Percentiles rank a stretch among this genome's conserved stretches.
phyloP scores from a whole-genome alignment of 1,140 invertebrate genomes.

The Tetramorium parvispinum region DNA sequence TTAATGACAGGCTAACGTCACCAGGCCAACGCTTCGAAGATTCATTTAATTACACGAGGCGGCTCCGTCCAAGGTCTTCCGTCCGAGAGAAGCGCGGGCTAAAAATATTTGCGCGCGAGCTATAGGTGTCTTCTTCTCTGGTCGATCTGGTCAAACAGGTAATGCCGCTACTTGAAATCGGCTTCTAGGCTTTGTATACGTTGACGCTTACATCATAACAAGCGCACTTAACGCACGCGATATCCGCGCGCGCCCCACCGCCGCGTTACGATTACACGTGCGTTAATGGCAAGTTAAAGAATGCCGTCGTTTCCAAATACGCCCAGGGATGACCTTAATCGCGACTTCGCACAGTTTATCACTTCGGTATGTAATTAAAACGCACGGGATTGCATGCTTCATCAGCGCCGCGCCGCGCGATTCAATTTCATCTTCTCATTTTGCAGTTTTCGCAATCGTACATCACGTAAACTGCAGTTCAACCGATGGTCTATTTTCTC shows the following conservation, averaged over 20 bases:
- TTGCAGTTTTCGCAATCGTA: background rate
- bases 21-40: background rate
- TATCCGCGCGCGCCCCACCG: slow-evolving; percentile 25
- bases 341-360: slow-evolving; percentile 31
- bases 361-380: slow-evolving; percentile 42
- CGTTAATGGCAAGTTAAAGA: background rate
- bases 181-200: slow-evolving; percentile 28
- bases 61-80: slow-evolving; percentile 53
- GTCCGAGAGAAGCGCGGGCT: background rate
- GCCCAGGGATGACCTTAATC: slow-evolving; percentile 10
- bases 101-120: slow-evolving; percentile 24
- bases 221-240: background rate
- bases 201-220: slow-evolving; percentile 61
- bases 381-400: background rate
- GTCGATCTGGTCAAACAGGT: slow-evolving; percentile 34
- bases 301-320: slow-evolving; percentile 6
- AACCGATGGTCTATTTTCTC: background rate
- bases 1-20: slow-evolving; percentile 51
- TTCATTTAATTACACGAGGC: slow-evolving; percentile 26
- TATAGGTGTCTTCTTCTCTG: background rate
- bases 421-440: slow-evolving; percentile 36
- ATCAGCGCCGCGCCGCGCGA: background rate
- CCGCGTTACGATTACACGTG: background rate
- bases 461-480: background rate
- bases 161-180: slow-evolving; percentile 60